Evolutionary conservation across 1,140 invertebrate species (phyloP).

Genomic region (Caenorhabditis remanei): DNA sequence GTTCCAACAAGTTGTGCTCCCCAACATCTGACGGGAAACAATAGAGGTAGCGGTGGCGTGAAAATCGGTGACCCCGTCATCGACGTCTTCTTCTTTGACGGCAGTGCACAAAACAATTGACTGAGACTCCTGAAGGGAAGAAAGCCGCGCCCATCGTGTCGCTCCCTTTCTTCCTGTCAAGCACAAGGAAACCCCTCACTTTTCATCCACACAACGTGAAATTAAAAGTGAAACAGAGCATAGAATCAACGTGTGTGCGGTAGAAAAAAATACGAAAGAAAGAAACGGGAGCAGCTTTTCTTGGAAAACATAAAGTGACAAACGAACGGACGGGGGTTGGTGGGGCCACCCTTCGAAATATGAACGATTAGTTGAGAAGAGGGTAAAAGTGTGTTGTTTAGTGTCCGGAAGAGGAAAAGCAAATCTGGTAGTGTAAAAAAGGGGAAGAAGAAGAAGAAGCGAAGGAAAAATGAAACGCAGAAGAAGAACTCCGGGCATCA

Average conservation of each 20-base stretch:
- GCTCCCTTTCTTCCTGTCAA: constrained; percentile 40
- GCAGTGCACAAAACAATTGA: constrained; percentile 52
- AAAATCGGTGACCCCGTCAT: constrained; percentile 45
- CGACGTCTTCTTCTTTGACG: background rate
- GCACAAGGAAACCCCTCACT: constrained; percentile 54
- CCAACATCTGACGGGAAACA: constrained; percentile 12
- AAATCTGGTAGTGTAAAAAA: constrained; percentile 48
- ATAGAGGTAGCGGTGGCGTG: constrained; percentile 55
- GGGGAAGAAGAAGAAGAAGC: constrained; percentile 27
- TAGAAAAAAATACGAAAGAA: background rate
- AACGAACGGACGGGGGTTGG: background rate
- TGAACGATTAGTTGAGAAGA: constrained; percentile 50
- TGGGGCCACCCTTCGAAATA: background rate
- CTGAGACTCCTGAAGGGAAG: constrained; percentile 52
- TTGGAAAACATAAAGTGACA: constrained; percentile 20
- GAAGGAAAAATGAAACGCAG: constrained; percentile 42
- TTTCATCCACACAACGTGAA: constrained; percentile 55
- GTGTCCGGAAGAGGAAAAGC: constrained; percentile 37
- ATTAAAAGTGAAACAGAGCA: constrained; percentile 56
- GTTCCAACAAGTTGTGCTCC: constrained; percentile 19
- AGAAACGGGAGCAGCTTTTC: background rate
- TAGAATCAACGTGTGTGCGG: constrained; percentile 42
- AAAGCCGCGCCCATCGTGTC: constrained; percentile 44
- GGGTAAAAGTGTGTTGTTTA: constrained; percentile 50
- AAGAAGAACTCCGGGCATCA: constrained; percentile 50